A percentile compares a stretch with the other conserved stretches of the same genome.
Evolutionary conservation across 2,113 vertebrate species (phyloP).

Genomic region (Halichoerus grypus): DNA sequence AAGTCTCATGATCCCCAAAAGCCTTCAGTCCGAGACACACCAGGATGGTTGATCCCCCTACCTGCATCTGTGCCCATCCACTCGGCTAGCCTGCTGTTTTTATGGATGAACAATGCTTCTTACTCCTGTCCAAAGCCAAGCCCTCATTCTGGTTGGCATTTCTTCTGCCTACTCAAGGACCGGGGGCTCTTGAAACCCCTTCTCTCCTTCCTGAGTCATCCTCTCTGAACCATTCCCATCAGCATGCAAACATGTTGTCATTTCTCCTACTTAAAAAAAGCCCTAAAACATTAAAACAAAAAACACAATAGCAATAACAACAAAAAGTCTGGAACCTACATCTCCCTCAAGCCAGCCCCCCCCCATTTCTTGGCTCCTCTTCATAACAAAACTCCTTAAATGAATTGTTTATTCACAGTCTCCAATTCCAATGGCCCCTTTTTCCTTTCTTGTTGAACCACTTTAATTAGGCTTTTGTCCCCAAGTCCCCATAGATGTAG

Average conservation of each 20-base stretch:
- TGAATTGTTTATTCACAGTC: neutral
- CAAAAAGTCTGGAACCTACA: neutral
- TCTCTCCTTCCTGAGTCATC: neutral
- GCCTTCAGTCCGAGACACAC: neutral
- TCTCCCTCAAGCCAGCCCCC: neutral
- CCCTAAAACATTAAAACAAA: neutral
- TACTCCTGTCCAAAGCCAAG: neutral
- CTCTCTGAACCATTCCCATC: neutral
- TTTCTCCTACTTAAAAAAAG: neutral
- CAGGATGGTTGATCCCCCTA: too few species aligned
- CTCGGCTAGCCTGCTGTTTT: neutral
- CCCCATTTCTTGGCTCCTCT: neutral
- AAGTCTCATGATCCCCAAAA: neutral
- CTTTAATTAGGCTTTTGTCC: slow-evolving; percentile 28
- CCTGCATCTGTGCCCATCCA: neutral
- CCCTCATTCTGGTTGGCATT: neutral
- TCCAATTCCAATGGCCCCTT: neutral
- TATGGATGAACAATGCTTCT: neutral
- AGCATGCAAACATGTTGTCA: neutral
- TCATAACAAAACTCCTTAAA: neutral
- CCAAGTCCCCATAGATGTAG: neutral
- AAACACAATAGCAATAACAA: neutral
- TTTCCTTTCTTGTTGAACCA: neutral
- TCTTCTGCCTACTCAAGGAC: neutral
- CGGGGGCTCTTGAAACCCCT: neutral